phyloP scores from a whole-genome alignment of 2,113 vertebrate genomes.

The Gallinago media region DNA sequence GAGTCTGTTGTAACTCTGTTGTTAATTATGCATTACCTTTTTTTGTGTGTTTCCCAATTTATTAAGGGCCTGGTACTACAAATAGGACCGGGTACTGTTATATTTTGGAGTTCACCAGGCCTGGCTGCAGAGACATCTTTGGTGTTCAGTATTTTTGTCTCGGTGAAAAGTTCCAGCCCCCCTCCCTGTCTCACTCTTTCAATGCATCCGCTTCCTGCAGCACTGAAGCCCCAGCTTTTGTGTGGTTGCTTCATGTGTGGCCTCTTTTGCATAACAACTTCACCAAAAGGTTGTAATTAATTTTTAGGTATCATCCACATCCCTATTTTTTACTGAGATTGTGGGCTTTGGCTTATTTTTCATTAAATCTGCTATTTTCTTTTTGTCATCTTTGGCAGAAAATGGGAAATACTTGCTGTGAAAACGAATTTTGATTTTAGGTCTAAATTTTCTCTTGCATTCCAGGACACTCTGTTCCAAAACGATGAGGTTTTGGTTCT shows the following conservation, averaged over 20 bases:
- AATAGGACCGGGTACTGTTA: rapidly evolving
- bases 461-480: background rate
- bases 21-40: background rate
- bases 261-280: background rate
- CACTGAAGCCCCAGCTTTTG: background rate
- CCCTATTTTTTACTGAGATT: background rate
- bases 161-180: background rate
- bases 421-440: background rate
- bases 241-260: background rate
- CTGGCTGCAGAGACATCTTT: background rate
- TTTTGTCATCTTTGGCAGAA: background rate
- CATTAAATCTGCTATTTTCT: background rate
- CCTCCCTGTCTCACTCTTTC: background rate
- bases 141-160: background rate
- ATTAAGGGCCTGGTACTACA: background rate
- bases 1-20: background rate
- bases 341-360: background rate
- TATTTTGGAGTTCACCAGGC: background rate
- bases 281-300: background rate
- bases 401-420: background rate
- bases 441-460: background rate
- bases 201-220: background rate
- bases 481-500: background rate
- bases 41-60: background rate
- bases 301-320: background rate